phyloP scores from a whole-genome alignment of 2,797 vertebrate species.

The Hemitrygon akajei region DNA sequence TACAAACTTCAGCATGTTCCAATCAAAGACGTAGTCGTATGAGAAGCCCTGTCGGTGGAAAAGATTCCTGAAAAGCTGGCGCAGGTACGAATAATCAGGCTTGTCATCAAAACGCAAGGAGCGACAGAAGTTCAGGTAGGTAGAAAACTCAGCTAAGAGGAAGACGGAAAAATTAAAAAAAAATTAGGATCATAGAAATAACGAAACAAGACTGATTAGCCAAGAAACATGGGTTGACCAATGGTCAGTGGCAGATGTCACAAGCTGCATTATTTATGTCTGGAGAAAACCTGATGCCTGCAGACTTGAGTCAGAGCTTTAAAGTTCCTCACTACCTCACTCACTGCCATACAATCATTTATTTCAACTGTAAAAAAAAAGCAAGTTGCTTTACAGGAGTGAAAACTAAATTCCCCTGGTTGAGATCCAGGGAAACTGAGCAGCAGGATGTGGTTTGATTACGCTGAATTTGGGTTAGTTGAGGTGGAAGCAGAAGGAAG shows the following conservation, averaged over 20 bases:
- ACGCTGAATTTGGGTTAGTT: neutral
- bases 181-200: neutral
- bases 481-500: neutral
- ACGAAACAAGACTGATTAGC: neutral
- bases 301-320: neutral
- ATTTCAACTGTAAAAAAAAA: neutral
- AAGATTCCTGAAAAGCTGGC: slow-evolving; percentile 93
- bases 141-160: slow-evolving; percentile 81
- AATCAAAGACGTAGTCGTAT: slow-evolving; percentile 93
- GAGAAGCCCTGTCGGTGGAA: slow-evolving; percentile 96
- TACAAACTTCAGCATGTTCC: slow-evolving; percentile 99
- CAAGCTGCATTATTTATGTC: neutral
- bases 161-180: slow-evolving; percentile 37
- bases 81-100: slow-evolving; percentile 89
- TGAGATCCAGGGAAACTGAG: neutral
- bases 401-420: too few relatives aligned
- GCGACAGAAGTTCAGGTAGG: slow-evolving; percentile 95
- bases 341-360: neutral
- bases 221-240: neutral
- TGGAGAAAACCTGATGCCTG: neutral
- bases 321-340: neutral
- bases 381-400: neutral
- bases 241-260: neutral
- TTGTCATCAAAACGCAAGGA: slow-evolving; percentile 94
- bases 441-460: neutral